These are phyloP conservation scores for Babyrousa celebensis DNA, from an alignment of 2,797 vertebrate genomes.

Conservation along the genomic window DNA sequence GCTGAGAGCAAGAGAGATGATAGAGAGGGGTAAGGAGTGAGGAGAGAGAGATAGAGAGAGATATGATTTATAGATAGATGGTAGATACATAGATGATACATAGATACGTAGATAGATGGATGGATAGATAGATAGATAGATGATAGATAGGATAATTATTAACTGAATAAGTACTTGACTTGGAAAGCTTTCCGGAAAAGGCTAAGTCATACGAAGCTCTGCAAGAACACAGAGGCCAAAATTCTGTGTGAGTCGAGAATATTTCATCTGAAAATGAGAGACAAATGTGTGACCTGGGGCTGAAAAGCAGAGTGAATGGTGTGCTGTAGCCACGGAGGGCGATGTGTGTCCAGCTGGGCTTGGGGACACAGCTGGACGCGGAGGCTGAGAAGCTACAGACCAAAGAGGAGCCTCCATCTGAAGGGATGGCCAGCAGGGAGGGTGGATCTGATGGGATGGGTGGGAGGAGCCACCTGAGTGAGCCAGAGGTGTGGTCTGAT, in stretches of 20 bases:
- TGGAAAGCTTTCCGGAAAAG: neutral
- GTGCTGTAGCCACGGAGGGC: accelerated
- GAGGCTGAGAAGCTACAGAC: no score
- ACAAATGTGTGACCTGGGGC: neutral
- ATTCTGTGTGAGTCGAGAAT: no score
- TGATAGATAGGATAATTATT: neutral
- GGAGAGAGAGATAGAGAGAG: neutral
- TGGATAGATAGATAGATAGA: neutral
- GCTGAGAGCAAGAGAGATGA: no score
- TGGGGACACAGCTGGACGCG: neutral
- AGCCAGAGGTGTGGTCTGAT: accelerated
- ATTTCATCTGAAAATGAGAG: neutral
- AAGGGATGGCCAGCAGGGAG: neutral
- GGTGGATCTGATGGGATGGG: neutral
- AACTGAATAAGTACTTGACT: neutral
- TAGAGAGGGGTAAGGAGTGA: no score
- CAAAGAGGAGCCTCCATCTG: neutral
- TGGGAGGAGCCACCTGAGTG: neutral
- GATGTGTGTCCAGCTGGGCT: accelerated
- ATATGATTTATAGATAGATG: neutral
- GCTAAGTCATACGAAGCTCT: neutral
- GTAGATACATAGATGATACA: neutral
- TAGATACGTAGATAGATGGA: no score
- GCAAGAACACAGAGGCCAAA: neutral
- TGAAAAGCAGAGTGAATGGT: neutral